Base-by-base conservation (phyloP, 2,888 invertebrate species). In the Agrilus mali region DNA sequence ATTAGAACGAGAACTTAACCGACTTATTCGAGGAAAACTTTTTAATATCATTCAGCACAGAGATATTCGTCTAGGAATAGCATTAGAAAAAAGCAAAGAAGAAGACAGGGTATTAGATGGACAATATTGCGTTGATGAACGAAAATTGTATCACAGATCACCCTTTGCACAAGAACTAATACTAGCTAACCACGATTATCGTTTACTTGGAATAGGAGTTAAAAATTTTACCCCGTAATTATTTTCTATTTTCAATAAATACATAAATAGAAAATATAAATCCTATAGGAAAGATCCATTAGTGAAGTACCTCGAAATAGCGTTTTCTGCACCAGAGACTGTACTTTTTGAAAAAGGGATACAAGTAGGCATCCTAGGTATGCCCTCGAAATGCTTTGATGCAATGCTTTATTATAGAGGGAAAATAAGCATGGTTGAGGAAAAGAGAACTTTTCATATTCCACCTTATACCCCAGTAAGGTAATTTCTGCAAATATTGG, bases 1-100 rank as follows among this genome's bases (percentile, higher is more conserved):
- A 45, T 8, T 55, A 79, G 80, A 80, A 60, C 54, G 75, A 44
- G 80, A 81, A 67, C 59, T 75, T 33, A 72, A 78, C 55, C 68
- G 79, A 43, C 50, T 80, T 39, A 71, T 80, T 51, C 72, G 80
- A 56, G 74, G 75, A 0, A 72, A 75, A 43, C 67, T 70, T 49
- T 81, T 76, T 55, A 80, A 77, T 55, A 65, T 68, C 0, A 69
- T 72, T 10, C 70, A 72, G 53, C 74, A 76, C 53, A 51, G 55
- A 38, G 48, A 47, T 2, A 42, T 54, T 2, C 60, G 70, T 39
- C 55, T 56, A 34, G 63, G 67, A 36, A 69, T 71, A 62, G 55
- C 66, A 1, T 64, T 66, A 32, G 68, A 69, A 43, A 48, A 57
- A 5, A 52, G 49, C 7, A 46, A 54, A 4, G 50, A 51, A 34